phyloP scores from a whole-genome alignment of 1,140 invertebrate species.

The Drosophila quadrilineata region DNA sequence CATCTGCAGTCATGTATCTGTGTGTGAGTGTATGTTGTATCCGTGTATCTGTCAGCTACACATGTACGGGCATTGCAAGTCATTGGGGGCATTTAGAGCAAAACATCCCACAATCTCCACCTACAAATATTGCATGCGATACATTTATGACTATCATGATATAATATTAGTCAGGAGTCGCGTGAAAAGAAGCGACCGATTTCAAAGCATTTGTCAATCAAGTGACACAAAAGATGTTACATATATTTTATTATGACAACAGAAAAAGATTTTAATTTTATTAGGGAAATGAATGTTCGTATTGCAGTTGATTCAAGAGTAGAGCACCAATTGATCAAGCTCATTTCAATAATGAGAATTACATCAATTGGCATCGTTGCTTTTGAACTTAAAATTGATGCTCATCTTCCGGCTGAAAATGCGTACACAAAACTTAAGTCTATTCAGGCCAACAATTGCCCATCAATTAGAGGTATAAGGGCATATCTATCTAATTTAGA shows the following conservation, averaged over 20 bases:
- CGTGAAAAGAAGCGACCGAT: constrained; percentile 26
- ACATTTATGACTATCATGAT: constrained; percentile 47
- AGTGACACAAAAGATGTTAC: constrained; percentile 10
- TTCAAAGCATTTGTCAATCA: constrained; percentile 54
- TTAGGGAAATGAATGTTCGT: not conserved
- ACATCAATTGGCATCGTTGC: not conserved
- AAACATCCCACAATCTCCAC: no score
- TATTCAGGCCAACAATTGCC: constrained; percentile 49
- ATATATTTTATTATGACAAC: not conserved
- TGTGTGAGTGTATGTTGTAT: no score
- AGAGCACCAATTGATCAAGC: not conserved
- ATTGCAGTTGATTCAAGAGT: not conserved
- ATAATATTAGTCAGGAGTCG: constrained; percentile 33
- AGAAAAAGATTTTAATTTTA: not conserved
- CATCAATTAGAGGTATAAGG: constrained; percentile 56
- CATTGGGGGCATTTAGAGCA: constrained; percentile 40
- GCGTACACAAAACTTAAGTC: not conserved
- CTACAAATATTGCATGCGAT: constrained; percentile 47
- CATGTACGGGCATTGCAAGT: constrained; percentile 31
- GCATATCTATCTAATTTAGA: constrained; percentile 34
- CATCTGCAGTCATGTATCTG: not conserved
- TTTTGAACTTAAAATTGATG: constrained; percentile 12
- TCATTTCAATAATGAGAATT: not conserved
- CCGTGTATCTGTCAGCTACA: constrained; percentile 31
- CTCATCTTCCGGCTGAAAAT: constrained; percentile 14